A percentile compares a stretch with the other conserved stretches of the same genome.
Evolutionary conservation across 2,888 invertebrate species (phyloP).

Genomic region (Plagiodera versicolora): DNA sequence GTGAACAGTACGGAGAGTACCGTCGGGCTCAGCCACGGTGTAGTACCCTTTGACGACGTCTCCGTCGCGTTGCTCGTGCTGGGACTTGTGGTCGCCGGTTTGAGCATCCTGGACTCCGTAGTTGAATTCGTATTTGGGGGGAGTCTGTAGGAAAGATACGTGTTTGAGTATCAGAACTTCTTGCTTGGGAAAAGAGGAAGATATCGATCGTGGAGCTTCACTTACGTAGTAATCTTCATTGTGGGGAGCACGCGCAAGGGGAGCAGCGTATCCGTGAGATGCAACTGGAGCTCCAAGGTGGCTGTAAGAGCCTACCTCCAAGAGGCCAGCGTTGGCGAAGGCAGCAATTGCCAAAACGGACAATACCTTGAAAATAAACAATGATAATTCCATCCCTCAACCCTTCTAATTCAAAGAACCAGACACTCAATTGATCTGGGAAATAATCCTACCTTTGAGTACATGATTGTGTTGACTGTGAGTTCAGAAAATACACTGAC

Average conservation of each 20-base stretch:
- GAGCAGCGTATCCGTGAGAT: constrained; percentile 2
- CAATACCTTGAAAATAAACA: constrained; percentile 28
- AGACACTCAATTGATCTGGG: no score
- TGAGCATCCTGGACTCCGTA: constrained; percentile 61
- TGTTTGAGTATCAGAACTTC: no score
- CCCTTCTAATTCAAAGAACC: no score
- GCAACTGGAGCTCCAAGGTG: background rate
- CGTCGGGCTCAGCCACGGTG: constrained; percentile 64
- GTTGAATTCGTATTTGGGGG: constrained; percentile 52
- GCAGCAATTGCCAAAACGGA: constrained; percentile 27
- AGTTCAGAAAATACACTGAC: background rate
- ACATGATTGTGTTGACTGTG: constrained; percentile 5
- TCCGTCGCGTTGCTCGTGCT: constrained; percentile 59
- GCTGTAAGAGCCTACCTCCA: constrained; percentile 11
- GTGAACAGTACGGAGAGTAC: constrained; percentile 63
- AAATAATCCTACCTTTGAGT: constrained; percentile 13
- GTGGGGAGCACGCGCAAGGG: background rate
- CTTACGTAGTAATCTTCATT: constrained; percentile 14
- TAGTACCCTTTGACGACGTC: constrained; percentile 64
- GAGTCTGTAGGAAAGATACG: constrained; percentile 20
- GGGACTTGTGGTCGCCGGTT: constrained; percentile 60
- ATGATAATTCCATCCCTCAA: no score
- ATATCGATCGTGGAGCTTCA: background rate
- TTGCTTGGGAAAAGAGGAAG: no score
- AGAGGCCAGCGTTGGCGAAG: constrained; percentile 27